phyloP scores from a whole-genome alignment of 2,888 invertebrate species.

The Bugula neritina region DNA sequence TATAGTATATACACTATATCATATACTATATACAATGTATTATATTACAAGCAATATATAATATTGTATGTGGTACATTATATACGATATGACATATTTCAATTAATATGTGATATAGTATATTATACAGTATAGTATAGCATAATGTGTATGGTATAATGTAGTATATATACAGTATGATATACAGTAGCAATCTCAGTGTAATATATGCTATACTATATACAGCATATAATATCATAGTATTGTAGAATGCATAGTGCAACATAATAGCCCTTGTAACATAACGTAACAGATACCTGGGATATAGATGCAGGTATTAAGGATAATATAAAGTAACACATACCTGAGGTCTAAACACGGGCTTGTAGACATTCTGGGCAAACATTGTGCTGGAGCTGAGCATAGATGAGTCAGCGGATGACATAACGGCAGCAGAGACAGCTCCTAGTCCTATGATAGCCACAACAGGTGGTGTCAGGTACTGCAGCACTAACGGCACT shows the following conservation, averaged over 20 bases:
- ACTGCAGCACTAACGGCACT: conserved; percentile 36
- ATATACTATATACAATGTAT: conserved; percentile 20
- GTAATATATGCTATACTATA: background rate
- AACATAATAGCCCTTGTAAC: no score
- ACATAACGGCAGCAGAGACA: conserved; percentile 39
- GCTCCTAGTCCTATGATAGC: conserved; percentile 37
- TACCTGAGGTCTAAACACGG: conserved; percentile 33
- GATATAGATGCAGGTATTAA: no score
- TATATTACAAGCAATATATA: background rate
- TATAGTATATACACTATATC: no score
- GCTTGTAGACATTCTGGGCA: conserved; percentile 37
- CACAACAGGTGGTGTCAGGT: conserved; percentile 35
- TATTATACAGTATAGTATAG: background rate
- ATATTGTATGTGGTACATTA: background rate
- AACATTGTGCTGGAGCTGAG: conserved; percentile 36
- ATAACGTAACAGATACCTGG: no score
- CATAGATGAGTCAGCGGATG: conserved; percentile 37
- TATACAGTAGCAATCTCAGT: no score
- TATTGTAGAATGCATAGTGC: background rate
- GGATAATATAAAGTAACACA: no score
- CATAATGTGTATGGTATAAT: background rate
- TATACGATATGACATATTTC: no score
- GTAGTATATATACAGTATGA: background rate
- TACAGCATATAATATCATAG: background rate
- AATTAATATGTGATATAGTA: no score